A percentile compares a stretch with the other conserved stretches of the same genome.
phyloP scores from a whole-genome alignment of 1,140 invertebrate species.

The Macrobrachium nipponense region DNA sequence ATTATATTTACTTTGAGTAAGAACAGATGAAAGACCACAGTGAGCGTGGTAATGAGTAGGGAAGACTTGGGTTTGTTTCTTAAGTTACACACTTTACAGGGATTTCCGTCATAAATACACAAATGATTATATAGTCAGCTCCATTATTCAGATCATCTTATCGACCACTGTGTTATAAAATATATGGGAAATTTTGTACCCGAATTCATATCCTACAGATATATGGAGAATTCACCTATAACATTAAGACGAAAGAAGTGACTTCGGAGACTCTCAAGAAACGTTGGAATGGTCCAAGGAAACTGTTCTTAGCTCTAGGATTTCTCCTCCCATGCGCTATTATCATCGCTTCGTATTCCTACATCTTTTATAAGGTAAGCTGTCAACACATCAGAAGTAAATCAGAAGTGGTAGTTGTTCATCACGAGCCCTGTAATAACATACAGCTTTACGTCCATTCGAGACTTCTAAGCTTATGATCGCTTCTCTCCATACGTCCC shows the following conservation, averaged over 20 bases:
- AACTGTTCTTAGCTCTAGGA: conserved; percentile 54
- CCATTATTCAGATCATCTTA: neutral
- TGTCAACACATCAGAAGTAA: neutral
- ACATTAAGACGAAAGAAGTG: conserved; percentile 54
- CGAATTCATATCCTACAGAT: conserved; percentile 21
- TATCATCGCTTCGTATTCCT: conserved; percentile 61
- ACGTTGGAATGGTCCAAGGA: conserved; percentile 23
- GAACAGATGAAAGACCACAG: no score
- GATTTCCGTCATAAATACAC: no score
- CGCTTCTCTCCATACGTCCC: no score
- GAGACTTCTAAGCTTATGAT: no score
- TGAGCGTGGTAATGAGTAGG: no score
- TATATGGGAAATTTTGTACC: neutral
- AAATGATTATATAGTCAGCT: neutral
- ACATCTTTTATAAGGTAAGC: conserved; percentile 62
- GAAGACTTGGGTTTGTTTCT: no score
- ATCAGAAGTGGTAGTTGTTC: neutral
- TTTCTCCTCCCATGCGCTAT: conserved; percentile 56
- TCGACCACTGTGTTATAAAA: no score
- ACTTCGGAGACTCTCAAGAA: conserved; percentile 39
- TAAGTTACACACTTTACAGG: no score
- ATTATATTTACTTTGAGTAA: no score
- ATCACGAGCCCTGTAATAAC: no score
- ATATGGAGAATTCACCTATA: conserved; percentile 57
- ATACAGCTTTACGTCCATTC: no score